phyloP scores from a whole-genome alignment of 2,113 vertebrate genomes.

The Lagopus muta region DNA sequence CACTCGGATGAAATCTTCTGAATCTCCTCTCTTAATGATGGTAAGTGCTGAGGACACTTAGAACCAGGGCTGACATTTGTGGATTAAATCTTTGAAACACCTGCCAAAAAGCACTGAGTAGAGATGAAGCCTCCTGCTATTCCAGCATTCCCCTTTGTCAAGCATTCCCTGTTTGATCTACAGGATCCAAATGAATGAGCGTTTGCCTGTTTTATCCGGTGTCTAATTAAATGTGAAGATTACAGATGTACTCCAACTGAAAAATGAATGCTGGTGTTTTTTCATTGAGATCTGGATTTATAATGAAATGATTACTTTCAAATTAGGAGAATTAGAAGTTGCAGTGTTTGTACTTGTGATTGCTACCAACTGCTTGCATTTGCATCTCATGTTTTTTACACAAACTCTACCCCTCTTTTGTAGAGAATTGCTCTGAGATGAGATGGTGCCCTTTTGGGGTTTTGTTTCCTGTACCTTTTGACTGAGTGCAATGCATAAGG shows the following conservation, averaged over 20 bases:
- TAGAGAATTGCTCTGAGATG: background rate
- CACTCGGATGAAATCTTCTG: background rate
- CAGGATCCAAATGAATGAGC: background rate
- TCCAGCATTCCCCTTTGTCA: background rate
- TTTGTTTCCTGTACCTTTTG: background rate
- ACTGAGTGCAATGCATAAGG: background rate
- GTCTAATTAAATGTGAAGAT: background rate
- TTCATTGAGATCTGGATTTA: background rate
- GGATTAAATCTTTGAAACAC: fast-evolving
- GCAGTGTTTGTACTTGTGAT: background rate
- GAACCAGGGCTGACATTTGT: fast-evolving
- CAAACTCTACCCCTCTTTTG: background rate
- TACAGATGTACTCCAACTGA: background rate
- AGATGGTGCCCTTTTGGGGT: background rate
- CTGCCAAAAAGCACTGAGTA: background rate
- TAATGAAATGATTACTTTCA: background rate
- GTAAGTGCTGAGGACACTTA: background rate
- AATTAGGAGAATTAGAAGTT: background rate
- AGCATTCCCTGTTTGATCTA: background rate
- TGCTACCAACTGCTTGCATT: background rate
- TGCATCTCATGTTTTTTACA: background rate
- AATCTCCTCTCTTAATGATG: background rate
- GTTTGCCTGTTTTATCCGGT: background rate
- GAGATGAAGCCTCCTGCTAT: background rate
- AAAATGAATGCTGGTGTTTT: background rate